Evolutionary conservation across 2,797 vertebrate species (phyloP), one percentile per base, ranked within the genome.

Genomic region (Antennarius maculatus): DNA sequence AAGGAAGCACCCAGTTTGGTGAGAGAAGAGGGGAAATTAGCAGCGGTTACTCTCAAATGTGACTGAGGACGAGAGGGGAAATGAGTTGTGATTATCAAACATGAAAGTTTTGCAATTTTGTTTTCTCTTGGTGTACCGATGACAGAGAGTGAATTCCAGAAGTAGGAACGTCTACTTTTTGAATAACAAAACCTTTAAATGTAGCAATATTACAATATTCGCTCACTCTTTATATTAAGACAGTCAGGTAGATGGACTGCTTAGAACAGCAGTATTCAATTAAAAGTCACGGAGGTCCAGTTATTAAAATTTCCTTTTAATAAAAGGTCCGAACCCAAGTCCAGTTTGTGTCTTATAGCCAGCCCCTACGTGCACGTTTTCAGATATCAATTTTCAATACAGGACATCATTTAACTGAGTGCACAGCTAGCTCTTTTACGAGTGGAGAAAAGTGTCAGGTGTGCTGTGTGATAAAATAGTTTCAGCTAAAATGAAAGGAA

Each of bases 11-110:
- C 37, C 68, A 76, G 79, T 83, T 83, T 77, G 65, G 70, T 43
- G 55, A 58, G 75, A 71, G 82, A 74, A 75, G n/a, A 43, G 54
- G 56, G 58, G 59, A 66, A 79, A 84, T 88, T 64, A 81, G 60
- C 64, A 51, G 66, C 4, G 62, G 76, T 52, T 61, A 61, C 67
- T 69, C 39, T 54, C 64, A 73, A 79, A 85, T 83, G 64, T 77
- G 74, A 69, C 51, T 69, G 71, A 69, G 47, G 62, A 46, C 56
- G 65, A 46, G 63, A 80, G 64, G 69, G 55, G 63, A 84, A 86
- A 77, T 69, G 59, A 68, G 77, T 72, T 82, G 76, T 28, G 74
- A 87, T 66, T 75, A 11, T 67, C 37, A 86, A 87, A 87, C 81
- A 73, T 45, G 41, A 76, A 78, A 74, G 48, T 47, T 47, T 48